Evolutionary conservation across 2,113 vertebrate species (phyloP).

Genomic region (Gorsachius goisagi): DNA sequence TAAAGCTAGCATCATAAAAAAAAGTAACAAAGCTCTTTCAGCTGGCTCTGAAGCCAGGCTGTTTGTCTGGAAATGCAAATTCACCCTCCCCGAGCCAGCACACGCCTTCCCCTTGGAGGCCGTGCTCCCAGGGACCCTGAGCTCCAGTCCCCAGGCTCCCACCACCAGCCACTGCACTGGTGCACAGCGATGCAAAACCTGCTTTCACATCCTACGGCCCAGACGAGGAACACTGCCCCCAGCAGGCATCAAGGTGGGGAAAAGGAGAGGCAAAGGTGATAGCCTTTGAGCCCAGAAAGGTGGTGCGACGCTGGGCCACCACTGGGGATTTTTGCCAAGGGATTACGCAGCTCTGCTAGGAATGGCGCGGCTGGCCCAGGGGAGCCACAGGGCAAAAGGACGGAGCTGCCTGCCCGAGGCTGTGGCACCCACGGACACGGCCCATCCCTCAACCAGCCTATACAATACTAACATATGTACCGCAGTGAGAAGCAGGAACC

Average conservation of each 20-base stretch:
- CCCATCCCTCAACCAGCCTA: not conserved
- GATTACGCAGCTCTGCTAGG: not conserved
- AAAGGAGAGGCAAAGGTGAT: fast-evolving
- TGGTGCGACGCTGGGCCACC: not conserved
- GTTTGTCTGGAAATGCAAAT: not conserved
- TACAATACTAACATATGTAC: not conserved
- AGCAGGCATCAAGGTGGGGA: not conserved
- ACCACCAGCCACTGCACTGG: fast-evolving
- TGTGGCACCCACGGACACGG: fast-evolving
- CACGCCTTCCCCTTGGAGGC: not conserved
- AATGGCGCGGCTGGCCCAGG: not conserved
- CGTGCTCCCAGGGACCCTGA: not conserved
- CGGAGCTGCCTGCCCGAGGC: fast-evolving
- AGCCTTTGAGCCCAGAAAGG: not conserved
- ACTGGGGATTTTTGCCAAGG: not conserved
- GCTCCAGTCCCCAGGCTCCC: not conserved
- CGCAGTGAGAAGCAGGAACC: not conserved
- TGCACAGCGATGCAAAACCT: not conserved
- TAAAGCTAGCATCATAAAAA: not conserved
- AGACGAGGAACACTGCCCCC: not conserved
- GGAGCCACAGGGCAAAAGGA: not conserved
- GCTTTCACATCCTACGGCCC: not conserved
- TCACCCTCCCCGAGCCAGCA: fast-evolving
- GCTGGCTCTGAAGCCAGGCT: not conserved
- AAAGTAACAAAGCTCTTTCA: not conserved